Base-by-base conservation (phyloP, 92 coral and sea anemone species). In the Actinostola sp. region DNA sequence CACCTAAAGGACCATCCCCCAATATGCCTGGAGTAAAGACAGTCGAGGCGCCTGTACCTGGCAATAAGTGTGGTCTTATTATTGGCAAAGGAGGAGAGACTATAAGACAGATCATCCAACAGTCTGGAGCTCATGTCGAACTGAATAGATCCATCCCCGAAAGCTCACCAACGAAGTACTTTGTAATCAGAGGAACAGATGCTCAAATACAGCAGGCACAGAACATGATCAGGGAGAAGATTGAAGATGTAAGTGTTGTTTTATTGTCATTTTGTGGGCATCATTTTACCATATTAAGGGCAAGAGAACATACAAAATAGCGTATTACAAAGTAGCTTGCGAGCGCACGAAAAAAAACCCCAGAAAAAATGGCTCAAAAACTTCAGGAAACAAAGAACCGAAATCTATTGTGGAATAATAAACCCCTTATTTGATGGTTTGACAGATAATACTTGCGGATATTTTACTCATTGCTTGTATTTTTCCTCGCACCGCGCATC, bases 81-180 rank as follows among this genome's bases (percentile, higher is more conserved):
- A 95, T 94, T 58, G 99, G 99, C 31, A 95, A 95, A 86, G 98
- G 98, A 35, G 98, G 98, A 21, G 98, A 94, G 56, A 94, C 98
- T 27, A 94, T 94, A 38, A 77, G 97, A 77, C 89, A 89, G 76
- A 94, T 94, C 52, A 94, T 92, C 52, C 78, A 77, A 28, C 71
- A 74, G 13, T 76, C 89, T 33, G 98, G 98, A 1, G 98, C 98
- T 29, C 95, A 94, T 62, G 98, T 94, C 10, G 98, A 94, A 52
- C 84, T 94, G 7, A 94, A 94, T 81, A 82, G 98, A 74, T 33
- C 61, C 14, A 74, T 93, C 53, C 98, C 98, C 21, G 98, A 94
- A 73, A 91, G 84, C 59, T 88, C 95, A 10, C 98, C 98, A 39
- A 92, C 93, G 61, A 88, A 92, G 59, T 71, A 72, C 73, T 94